Base-by-base conservation (phyloP, 2,797 vertebrate genomes). In the Menidia menidia region DNA sequence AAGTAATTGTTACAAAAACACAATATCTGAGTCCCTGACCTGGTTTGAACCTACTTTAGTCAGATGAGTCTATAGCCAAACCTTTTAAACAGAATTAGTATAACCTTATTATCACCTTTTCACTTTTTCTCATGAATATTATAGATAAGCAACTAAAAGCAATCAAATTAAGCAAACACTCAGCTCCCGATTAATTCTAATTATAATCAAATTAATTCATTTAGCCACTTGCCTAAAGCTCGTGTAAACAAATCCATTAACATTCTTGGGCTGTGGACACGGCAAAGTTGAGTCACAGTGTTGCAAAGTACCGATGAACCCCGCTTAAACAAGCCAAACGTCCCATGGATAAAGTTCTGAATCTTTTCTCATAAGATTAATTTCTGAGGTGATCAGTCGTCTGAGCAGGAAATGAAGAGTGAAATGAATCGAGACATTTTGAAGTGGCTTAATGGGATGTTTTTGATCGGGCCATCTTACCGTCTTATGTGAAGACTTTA, bases 161-260 rank as follows among this genome's bases (percentile, higher is more conserved):
- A 43, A 47, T 77, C 54, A 44, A 55, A 73, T 82, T 76, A 82
- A 44, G 51, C 53, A 51, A 80, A 76, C 57, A 43, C 35, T 1
- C 2, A 18, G 18, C 50, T 60, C 64, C 39, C 55, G 71, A 82
- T 77, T 10, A 85, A 64, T 32, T 51, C 58, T 87, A 78, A 88
- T 87, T 81, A 78, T 19, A 76, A 31, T 7, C 71, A 75, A 70
- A 67, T 78, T 74, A 76, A 80, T 78, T 63, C 41, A 67, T 84
- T 56, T 67, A 61, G 66, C 74, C 45, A 69, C 64, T 83, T 71
- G 78, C 63, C 66, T 60, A 50, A n/a, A 44, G 75, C 63, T 77
- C 45, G 70, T 73, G 71, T 69, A 82, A 85, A 84, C 83, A 81
- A 60, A 78, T 57, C 73, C 57, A 75, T 88, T 80, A 67, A 60